These are phyloP conservation scores for Pelmatolapia mariae DNA, from an alignment of 2,113 vertebrate species.

Conservation along the genomic window DNA sequence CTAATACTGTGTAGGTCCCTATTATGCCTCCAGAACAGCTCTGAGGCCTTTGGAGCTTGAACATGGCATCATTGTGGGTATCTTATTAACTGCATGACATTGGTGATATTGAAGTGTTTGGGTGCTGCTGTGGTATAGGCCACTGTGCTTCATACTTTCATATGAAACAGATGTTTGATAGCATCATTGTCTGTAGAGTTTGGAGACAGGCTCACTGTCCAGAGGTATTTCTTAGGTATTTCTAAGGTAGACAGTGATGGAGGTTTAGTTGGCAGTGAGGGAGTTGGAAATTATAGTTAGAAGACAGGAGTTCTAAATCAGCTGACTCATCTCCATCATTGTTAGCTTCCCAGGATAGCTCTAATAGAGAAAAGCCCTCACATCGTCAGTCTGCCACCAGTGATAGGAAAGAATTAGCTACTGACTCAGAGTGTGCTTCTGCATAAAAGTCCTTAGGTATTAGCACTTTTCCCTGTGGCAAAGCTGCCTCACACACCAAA, in stretches of 20 bases:
- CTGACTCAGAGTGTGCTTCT: not conserved
- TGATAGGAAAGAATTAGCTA: not conserved
- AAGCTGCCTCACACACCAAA: not conserved
- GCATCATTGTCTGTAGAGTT: not conserved
- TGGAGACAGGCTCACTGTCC: not conserved
- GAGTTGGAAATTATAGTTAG: not conserved
- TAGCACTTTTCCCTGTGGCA: not conserved
- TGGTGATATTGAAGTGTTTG: not conserved
- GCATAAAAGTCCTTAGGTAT: not conserved
- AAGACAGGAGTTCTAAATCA: not conserved
- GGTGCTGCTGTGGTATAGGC: not conserved
- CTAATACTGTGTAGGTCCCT: not conserved
- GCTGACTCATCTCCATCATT: not conserved
- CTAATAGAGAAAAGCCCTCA: not conserved
- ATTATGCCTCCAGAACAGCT: not conserved
- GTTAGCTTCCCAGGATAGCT: not conserved
- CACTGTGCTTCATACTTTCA: not conserved
- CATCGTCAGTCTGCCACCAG: not conserved
- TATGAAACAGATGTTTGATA: not conserved
- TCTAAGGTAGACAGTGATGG: not conserved
- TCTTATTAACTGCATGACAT: not conserved
- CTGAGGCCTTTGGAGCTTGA: not conserved
- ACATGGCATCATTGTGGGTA: not conserved
- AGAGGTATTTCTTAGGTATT: not conserved
- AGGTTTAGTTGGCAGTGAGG: not conserved